Base-by-base conservation (phyloP, 2,113 vertebrate genomes). In the Channa maculata region DNA sequence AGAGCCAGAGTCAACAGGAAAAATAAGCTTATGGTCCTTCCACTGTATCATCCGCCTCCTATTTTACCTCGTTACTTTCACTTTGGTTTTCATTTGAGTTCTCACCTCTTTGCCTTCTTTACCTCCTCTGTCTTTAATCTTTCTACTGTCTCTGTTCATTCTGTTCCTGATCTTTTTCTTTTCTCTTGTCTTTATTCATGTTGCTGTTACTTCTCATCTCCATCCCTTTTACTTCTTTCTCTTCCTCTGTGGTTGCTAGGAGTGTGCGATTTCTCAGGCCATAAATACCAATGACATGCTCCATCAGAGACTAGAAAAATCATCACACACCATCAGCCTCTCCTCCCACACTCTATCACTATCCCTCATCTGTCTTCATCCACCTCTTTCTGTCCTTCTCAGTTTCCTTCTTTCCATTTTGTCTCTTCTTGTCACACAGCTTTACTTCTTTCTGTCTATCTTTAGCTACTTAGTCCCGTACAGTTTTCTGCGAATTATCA, bases 301-400 rank as follows among this genome's bases (percentile, higher is more conserved):
- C 73, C 69, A 57, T 65, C 80, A 83, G 55, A 80, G 51, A 80
- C 60, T 33, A 46, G 68, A 57, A 63, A 55, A 65, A 67, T 63
- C 77, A 74, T 84, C 86, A 82, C 88, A 62, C 74, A 82, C 83
- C 87, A 75, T 80, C 83, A 78, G 54, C 88, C 77, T 82, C 81
- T 84, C 72, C 82, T 82, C 84, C 86, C 45, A 68, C 86, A 57
- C 73, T 33, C 48, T 1, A 60, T 68, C 38, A 46, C 64, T 5
- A 4, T 8, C 37, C n/a, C 15, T 34, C 15, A 12, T 59, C 66
- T 39, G 46, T 67, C 77, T 53, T 38, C 14, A 4, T 65, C 66
- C 53, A 38, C 54, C 72, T 63, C 34, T 14, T 43, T 53, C n/a
- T 11, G 8, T 53, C 46, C 52, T 9, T 39, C 48, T 5, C 4